These are phyloP conservation scores for Odocoileus hemionus DNA, from an alignment of 2,113 vertebrate genomes.

Conservation along the genomic window DNA sequence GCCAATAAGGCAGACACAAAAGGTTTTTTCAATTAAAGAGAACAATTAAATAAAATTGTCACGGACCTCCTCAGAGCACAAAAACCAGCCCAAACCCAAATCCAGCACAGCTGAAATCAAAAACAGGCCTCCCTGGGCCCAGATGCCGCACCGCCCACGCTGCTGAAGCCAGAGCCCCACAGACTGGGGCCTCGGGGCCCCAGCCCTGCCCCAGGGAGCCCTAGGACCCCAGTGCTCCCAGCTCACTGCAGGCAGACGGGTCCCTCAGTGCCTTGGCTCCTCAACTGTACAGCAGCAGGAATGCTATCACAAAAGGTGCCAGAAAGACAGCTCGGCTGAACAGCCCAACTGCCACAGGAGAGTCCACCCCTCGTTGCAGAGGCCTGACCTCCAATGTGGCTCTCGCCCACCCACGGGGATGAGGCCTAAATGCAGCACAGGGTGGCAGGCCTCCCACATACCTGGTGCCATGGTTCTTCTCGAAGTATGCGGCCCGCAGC, in stretches of 20 bases:
- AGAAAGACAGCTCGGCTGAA: background rate
- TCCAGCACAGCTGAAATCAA: slow-evolving; percentile 46
- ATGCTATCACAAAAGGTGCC: background rate
- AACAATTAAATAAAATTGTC: slow-evolving; percentile 59
- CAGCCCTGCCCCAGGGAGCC: background rate
- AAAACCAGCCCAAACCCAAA: background rate
- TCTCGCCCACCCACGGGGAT: background rate
- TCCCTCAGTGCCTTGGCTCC: background rate
- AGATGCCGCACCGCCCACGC: background rate
- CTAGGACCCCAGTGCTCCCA: background rate
- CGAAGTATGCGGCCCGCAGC: slow-evolving; percentile 97
- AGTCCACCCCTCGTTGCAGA: background rate
- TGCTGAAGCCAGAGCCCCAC: background rate
- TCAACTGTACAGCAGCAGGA: background rate
- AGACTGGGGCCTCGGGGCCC: rapidly evolving
- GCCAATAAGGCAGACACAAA: background rate
- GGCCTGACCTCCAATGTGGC: background rate
- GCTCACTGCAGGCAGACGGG: background rate
- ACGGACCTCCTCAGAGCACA: slow-evolving; percentile 51
- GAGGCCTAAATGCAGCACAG: background rate
- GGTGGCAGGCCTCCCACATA: background rate
- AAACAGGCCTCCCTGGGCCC: background rate
- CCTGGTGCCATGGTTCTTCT: slow-evolving; percentile 98
- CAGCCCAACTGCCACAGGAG: background rate
- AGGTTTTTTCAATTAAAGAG: slow-evolving; percentile 64